Base-by-base conservation (phyloP, 2,113 vertebrate species). In the Tragelaphus buxtoni region DNA sequence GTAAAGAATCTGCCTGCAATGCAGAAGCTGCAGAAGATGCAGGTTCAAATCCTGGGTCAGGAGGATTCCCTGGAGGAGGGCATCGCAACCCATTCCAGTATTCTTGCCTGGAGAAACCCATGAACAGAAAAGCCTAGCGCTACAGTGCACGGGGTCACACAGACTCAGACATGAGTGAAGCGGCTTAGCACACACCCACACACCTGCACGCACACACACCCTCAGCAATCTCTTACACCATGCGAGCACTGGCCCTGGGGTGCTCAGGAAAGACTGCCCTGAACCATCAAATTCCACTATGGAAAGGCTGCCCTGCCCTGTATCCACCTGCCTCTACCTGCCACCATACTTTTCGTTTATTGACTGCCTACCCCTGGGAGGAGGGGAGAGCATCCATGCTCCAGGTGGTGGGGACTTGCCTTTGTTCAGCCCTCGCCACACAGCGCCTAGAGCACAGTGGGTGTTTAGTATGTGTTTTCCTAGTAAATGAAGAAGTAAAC, bases 211-310 rank as follows among this genome's bases (percentile, higher is more conserved):
- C 22, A 42, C 69, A 24, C 69, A 42, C 69, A 26, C 30, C 47
- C 79, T 56, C 11, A 3, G 26, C 9, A 18, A 30, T 24, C 42
- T 65, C 45, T 28, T 30, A 45, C 22, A 30, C 30, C 4, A 9
- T 3, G 1, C 10, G 60, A 80, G 53, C 0, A 0, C 30, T 11
- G 30, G 18, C 77, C 77, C 30, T 0, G 49, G 77, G 18, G 3
- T 53, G 30, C 77, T 53, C 30, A n/a, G 77, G 77, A 81, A 53
- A 53, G 49, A 12, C 49, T 14, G 32, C 4, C 6, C 49, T 53
- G 49, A 35, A 13, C 32, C 74, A 42, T 26, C 45, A 47, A 4
- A 30, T 7, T 35, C 81, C 56, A 53, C 24, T 1, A 24, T 47
- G 90, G 65, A 81, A 91, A 69, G 39, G 61, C 45, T 5, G 7